Percentiles rank a stretch among this genome's conserved stretches.
phyloP scores from a whole-genome alignment of 2,797 vertebrate genomes.

The Urosaurus nigricauda region DNA sequence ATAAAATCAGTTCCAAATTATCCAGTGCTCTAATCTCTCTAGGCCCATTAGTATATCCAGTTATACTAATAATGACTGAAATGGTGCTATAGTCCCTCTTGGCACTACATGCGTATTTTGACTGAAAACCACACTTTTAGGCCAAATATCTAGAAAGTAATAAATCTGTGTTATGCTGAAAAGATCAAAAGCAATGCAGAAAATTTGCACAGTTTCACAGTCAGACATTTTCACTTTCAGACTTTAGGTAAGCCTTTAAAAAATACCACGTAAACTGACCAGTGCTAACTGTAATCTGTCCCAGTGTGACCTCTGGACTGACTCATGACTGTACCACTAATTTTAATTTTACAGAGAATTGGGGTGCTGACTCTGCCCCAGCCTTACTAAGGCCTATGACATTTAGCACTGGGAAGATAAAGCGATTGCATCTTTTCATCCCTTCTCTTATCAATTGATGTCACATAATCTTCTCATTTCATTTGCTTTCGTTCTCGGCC shows the following conservation, averaged over 20 bases:
- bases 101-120: background rate
- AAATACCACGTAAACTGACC: too few relatives aligned
- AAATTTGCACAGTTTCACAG: background rate
- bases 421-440: background rate
- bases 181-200: background rate
- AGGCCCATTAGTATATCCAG: too few relatives aligned
- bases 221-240: too few relatives aligned
- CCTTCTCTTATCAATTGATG: background rate
- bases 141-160: background rate
- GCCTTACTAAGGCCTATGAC: background rate
- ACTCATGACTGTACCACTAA: background rate
- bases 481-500: conserved; percentile 11
- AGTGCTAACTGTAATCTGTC: background rate
- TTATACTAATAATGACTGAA: background rate
- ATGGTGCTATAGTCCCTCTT: background rate
- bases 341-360: background rate
- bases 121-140: background rate
- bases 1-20: too few relatives aligned
- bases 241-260: too few relatives aligned
- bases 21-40: too few relatives aligned
- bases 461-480: conserved; percentile 3
- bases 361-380: too few relatives aligned
- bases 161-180: background rate
- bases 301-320: background rate
- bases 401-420: background rate